Evolutionary conservation across 2,797 vertebrate species (phyloP).

Genomic region (Arctocebus calabarensis): DNA sequence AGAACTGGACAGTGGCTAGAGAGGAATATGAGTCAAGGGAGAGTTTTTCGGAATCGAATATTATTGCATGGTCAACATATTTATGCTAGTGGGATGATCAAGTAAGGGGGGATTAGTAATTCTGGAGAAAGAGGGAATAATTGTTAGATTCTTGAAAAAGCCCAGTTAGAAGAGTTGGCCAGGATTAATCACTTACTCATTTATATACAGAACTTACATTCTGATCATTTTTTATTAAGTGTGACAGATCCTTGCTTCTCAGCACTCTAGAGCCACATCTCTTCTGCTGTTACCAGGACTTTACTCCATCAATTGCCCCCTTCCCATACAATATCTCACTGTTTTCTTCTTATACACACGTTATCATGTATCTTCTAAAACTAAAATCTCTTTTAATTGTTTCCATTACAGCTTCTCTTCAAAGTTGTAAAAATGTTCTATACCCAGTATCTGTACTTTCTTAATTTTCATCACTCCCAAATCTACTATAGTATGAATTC

Average conservation of each 20-base stretch:
- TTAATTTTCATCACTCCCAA: background rate
- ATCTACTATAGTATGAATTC: background rate
- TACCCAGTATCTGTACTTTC: background rate
- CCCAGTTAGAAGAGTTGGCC: background rate
- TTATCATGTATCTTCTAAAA: conserved; percentile 9
- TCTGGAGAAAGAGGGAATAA: background rate
- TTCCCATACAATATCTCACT: background rate
- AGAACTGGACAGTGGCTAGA: background rate
- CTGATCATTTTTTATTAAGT: background rate
- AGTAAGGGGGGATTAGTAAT: background rate
- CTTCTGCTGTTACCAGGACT: background rate
- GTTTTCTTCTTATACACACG: background rate
- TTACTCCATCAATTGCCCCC: background rate
- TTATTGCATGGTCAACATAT: background rate
- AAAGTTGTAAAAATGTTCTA: conserved; percentile 5
- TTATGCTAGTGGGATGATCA: background rate
- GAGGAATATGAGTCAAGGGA: background rate
- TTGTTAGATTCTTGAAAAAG: conserved; percentile 1
- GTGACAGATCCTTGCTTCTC: background rate
- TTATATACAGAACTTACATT: background rate
- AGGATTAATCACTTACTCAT: background rate
- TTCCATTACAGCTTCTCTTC: conserved; percentile 15
- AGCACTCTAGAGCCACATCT: background rate
- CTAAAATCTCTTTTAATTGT: background rate
- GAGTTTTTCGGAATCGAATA: background rate